A percentile compares a stretch with the other conserved stretches of the same genome.
Evolutionary conservation across 2,888 invertebrate genomes (phyloP).

Genomic region (Drosophila mayaguana): DNA sequence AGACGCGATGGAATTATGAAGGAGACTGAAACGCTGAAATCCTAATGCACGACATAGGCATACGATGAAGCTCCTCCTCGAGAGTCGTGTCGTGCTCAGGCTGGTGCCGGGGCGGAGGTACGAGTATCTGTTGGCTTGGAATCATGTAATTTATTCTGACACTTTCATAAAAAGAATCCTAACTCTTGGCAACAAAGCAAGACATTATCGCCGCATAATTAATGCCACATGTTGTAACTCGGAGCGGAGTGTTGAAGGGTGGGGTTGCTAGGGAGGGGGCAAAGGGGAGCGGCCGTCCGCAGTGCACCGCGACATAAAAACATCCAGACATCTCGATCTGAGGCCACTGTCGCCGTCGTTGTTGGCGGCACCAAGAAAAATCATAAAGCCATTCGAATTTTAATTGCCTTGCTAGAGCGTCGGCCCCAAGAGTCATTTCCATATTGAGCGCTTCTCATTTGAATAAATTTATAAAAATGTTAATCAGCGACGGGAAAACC

Average conservation of each 20-base stretch:
- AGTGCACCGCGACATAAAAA: slow-evolving; percentile 66
- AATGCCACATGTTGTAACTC: slow-evolving; percentile 77
- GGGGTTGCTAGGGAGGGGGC: neutral
- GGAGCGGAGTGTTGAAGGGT: neutral
- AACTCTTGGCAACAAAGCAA: slow-evolving; percentile 70
- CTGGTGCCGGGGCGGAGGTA: slow-evolving; percentile 5
- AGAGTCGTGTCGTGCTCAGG: neutral
- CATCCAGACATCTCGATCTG: slow-evolving; percentile 37
- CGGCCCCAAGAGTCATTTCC: slow-evolving; percentile 57
- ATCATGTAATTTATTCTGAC: slow-evolving; percentile 80
- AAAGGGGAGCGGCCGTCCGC: slow-evolving; percentile 19
- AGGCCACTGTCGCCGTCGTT: slow-evolving; percentile 29
- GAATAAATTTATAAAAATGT: slow-evolving; percentile 73
- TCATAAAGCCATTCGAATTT: slow-evolving; percentile 75
- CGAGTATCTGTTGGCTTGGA: slow-evolving; percentile 51
- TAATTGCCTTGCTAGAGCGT: slow-evolving; percentile 70
- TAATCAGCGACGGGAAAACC: slow-evolving; percentile 72
- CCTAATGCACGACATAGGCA: slow-evolving; percentile 24
- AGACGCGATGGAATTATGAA: neutral
- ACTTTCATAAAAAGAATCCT: slow-evolving; percentile 77
- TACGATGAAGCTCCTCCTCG: neutral
- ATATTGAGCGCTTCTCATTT: slow-evolving; percentile 71
- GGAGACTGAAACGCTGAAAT: neutral
- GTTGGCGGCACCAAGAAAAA: slow-evolving; percentile 51
- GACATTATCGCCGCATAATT: slow-evolving; percentile 81